A percentile compares a stretch with the other conserved stretches of the same genome.
phyloP scores from a whole-genome alignment of 2,797 vertebrate species.

The Mionectes olivaceus region DNA sequence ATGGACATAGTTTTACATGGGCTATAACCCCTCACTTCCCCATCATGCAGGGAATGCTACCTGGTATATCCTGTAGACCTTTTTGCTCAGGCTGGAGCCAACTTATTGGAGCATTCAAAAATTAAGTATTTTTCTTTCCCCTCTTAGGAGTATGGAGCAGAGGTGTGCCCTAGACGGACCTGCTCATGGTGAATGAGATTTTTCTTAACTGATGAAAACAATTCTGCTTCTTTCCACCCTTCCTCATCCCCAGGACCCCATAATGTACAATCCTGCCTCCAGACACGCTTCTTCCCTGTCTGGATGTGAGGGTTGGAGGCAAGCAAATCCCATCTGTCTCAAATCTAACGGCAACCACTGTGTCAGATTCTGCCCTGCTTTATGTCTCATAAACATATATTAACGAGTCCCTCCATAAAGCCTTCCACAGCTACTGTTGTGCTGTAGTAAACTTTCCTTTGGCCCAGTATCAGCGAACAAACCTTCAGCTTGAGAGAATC shows the following conservation, averaged over 20 bases:
- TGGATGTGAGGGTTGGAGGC: not conserved
- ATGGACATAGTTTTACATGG: not conserved
- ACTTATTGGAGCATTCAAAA: not conserved
- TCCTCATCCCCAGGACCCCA: fast-evolving
- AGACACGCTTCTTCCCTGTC: not conserved
- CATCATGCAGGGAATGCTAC: not conserved
- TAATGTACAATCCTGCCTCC: not conserved
- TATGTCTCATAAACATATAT: not conserved
- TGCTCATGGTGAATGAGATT: not conserved
- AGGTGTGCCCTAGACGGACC: not conserved
- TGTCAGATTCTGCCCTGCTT: not conserved
- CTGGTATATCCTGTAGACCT: not conserved
- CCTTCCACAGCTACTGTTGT: not conserved
- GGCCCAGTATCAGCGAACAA: fast-evolving
- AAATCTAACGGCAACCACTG: not conserved
- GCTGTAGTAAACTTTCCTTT: not conserved
- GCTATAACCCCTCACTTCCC: not conserved
- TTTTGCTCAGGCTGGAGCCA: not conserved
- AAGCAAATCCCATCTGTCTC: not conserved
- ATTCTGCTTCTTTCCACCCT: not conserved
- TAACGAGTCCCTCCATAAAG: not conserved
- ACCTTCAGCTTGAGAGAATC: not conserved
- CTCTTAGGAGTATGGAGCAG: not conserved
- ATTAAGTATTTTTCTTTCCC: not conserved
- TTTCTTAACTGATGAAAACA: not conserved